Conservation (phyloP, 2,888 invertebrate species). For the Gandaritis pyraliata region DNA sequence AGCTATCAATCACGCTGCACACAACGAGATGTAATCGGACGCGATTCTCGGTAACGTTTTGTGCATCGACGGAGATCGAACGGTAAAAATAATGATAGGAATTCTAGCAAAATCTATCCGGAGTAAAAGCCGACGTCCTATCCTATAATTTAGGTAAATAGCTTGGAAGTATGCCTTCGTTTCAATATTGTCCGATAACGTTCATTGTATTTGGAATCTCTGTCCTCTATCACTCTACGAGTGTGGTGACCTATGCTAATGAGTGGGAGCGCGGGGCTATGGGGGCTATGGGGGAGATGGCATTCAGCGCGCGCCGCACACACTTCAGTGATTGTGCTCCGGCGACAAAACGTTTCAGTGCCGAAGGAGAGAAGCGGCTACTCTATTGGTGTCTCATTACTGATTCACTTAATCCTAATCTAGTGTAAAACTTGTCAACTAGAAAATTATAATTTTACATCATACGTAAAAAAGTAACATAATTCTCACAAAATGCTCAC, state of each 20-base stretch:
- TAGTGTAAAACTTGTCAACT: slow-evolving; percentile 83
- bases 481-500: slow-evolving; percentile 83
- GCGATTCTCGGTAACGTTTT: slow-evolving; percentile 78
- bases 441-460: slow-evolving; percentile 77
- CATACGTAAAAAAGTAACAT: slow-evolving; percentile 81
- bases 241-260: slow-evolving; percentile 79
- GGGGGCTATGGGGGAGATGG: slow-evolving; percentile 9
- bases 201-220: slow-evolving; percentile 76
- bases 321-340: slow-evolving; percentile 62
- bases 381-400: slow-evolving; percentile 84
- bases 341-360: slow-evolving; percentile 76
- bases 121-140: slow-evolving; percentile 83
- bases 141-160: slow-evolving; percentile 80
- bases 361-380: slow-evolving; percentile 84
- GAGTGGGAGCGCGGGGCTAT: slow-evolving; percentile 54
- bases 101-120: slow-evolving; percentile 84
- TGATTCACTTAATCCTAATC: slow-evolving; percentile 82
- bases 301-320: slow-evolving; percentile 39
- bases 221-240: slow-evolving; percentile 80
- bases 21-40: slow-evolving; percentile 73
- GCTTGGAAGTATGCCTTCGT: slow-evolving; percentile 82
- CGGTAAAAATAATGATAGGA: slow-evolving; percentile 67
- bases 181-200: slow-evolving; percentile 82
- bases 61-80: slow-evolving; percentile 78
- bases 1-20: slow-evolving; percentile 67